Evolutionary conservation across 2,113 vertebrate species (phyloP), one percentile per base, ranked within the genome.

Genomic region (Phylloscopus trochilus): DNA sequence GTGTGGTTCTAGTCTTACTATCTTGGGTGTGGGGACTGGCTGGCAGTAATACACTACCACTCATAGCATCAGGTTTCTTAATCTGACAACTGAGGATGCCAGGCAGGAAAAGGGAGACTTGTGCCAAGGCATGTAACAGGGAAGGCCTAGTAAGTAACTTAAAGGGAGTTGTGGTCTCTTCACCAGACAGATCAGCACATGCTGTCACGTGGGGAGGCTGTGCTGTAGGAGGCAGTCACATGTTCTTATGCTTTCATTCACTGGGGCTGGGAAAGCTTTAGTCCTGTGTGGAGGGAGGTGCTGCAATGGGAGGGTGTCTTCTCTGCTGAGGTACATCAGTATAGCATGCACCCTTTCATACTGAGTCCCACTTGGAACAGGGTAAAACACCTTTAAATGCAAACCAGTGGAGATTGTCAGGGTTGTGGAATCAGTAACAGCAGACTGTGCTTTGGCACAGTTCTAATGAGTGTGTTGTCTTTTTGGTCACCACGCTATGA

Each of bases 1-100:
- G 95, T 97, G 96, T 98, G 97, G 95, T 98, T 97, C 97, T 98
- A 98, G 97, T 98, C 97, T 96, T 93, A 86, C 92, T 90, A 3
- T 91, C 53, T 72, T 53, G 81, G 86, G 92, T 37, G 16, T 90
- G 92, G 95, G 94, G 35, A 68, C 56, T 22, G 60, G 47, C 56
- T 74, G 75, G 44, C 78, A 75, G 68, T 67, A 74, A 51, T 33
- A 44, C 17, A 11, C 35, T 87, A 17, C 72, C 19, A 39, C 63
- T 82, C 35, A 23, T 11, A 90, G 78, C 64, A 81, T 88, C 60
- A 72, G 64, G n/a, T 92, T 83, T 92, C 68, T 92, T 83, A 67
- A 56, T 51, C 26, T 84, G 73, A 56, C 30, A 70, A 4, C 27
- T 53, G 30, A 89, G 44, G 76, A 35, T 78, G 47, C 83, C 63